Conservation (phyloP, 1,140 invertebrate species). For the Drosophila santomea region DNA sequence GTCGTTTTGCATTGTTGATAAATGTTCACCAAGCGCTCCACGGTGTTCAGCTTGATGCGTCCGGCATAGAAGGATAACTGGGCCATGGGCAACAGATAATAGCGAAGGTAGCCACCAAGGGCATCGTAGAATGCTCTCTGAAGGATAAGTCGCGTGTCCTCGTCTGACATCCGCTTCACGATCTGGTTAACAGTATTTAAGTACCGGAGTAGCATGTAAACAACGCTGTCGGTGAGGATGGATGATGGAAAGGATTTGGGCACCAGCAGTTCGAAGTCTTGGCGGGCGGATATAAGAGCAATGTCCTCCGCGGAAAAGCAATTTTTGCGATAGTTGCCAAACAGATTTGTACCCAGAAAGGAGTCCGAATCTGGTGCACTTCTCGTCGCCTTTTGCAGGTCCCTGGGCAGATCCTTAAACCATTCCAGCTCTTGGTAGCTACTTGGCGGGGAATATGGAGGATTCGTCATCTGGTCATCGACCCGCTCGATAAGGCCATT, state of each 20-base stretch:
- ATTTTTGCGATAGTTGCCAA: constrained; percentile 51
- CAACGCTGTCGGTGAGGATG: constrained; percentile 41
- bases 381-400: constrained; percentile 1
- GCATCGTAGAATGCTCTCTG: constrained; percentile 76
- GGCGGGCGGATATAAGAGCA: constrained; percentile 63
- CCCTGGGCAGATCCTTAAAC: not conserved
- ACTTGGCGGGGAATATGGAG: not conserved
- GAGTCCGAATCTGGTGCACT: not conserved
- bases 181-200: constrained; percentile 74
- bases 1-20: constrained; percentile 58
- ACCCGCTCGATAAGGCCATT: constrained; percentile 27
- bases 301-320: constrained; percentile 82
- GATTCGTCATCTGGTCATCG: not conserved
- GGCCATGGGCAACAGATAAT: constrained; percentile 67
- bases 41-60: constrained; percentile 53
- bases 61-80: constrained; percentile 81
- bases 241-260: constrained; percentile 54
- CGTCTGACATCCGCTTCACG: constrained; percentile 47
- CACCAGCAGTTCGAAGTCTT: constrained; percentile 69
- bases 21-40: constrained; percentile 58
- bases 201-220: constrained; percentile 69
- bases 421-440: constrained; percentile 1
- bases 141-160: constrained; percentile 32
- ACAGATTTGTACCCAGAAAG: constrained; percentile 79
- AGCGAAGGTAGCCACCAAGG: constrained; percentile 74